A percentile compares a stretch with the other conserved stretches of the same genome.
These are phyloP conservation scores for Heliconius hermathena DNA, from an alignment of 1,140 invertebrate genomes.

Conservation along the genomic window DNA sequence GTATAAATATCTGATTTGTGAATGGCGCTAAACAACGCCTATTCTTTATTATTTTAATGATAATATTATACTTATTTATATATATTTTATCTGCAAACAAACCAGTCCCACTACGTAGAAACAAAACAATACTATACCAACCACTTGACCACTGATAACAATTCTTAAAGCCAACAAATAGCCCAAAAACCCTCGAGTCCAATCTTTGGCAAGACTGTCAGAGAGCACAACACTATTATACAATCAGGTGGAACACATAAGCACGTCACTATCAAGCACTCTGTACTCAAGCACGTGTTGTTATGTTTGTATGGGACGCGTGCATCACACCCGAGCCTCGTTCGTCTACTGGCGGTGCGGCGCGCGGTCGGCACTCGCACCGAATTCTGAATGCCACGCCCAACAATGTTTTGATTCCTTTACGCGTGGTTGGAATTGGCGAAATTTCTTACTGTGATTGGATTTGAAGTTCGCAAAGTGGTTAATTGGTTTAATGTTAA, in stretches of 20 bases:
- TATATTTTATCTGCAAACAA: conserved; percentile 7
- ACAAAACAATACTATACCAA: conserved; percentile 44
- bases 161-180: conserved; percentile 15
- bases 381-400: conserved; percentile 33
- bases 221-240: conserved; percentile 34
- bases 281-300: conserved; percentile 39
- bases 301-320: conserved; percentile 45
- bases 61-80: not conserved
- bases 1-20: not conserved
- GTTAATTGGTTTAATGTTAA: conserved; percentile 35
- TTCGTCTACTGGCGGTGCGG: conserved; percentile 48
- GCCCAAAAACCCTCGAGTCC: conserved; percentile 38
- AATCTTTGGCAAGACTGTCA: conserved; percentile 47
- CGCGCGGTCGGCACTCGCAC: conserved; percentile 38
- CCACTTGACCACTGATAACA: conserved; percentile 36
- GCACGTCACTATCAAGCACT: not conserved
- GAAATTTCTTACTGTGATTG: conserved; percentile 23
- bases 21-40: not conserved
- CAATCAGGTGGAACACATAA: not conserved
- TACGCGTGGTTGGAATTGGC: conserved; percentile 13
- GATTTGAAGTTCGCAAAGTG: conserved; percentile 23
- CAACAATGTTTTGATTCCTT: conserved; percentile 40
- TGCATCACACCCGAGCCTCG: conserved; percentile 46
- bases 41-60: not conserved
- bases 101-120: conserved; percentile 40